These are phyloP conservation scores for Trichechus manatus DNA, from an alignment of 2,113 vertebrate species.

Conservation along the genomic window DNA sequence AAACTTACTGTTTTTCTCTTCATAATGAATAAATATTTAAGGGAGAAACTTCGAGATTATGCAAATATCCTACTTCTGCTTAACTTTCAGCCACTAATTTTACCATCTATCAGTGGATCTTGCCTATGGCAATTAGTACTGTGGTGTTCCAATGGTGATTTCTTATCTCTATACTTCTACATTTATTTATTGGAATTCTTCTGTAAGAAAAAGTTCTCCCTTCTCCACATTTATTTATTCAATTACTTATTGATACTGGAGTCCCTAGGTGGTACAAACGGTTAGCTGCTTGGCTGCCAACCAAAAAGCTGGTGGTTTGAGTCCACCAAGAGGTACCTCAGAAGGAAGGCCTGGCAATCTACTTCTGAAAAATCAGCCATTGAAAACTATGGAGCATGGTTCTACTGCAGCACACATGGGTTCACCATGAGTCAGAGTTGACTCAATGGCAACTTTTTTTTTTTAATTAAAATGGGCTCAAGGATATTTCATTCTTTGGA, in stretches of 20 bases:
- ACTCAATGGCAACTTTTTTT: no score
- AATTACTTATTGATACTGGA: neutral
- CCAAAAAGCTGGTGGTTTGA: no score
- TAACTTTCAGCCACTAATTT: neutral
- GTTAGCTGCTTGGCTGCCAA: no score
- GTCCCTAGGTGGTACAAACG: no score
- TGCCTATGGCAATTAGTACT: neutral
- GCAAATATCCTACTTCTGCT: conserved; percentile 6
- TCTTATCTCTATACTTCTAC: neutral
- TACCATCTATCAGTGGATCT: neutral
- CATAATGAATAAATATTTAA: neutral
- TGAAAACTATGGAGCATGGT: no score
- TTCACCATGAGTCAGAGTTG: no score
- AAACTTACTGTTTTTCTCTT: neutral
- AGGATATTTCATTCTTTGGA: neutral
- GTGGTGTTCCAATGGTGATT: neutral
- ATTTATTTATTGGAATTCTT: neutral
- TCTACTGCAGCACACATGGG: no score
- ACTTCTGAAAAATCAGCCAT: no score
- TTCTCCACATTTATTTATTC: neutral
- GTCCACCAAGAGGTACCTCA: no score
- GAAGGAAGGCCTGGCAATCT: no score
- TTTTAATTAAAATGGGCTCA: neutral
- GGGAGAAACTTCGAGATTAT: neutral
- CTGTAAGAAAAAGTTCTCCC: neutral